These are phyloP conservation scores for Botia almorhae DNA, from an alignment of 2,797 vertebrate species.

Conservation along the genomic window DNA sequence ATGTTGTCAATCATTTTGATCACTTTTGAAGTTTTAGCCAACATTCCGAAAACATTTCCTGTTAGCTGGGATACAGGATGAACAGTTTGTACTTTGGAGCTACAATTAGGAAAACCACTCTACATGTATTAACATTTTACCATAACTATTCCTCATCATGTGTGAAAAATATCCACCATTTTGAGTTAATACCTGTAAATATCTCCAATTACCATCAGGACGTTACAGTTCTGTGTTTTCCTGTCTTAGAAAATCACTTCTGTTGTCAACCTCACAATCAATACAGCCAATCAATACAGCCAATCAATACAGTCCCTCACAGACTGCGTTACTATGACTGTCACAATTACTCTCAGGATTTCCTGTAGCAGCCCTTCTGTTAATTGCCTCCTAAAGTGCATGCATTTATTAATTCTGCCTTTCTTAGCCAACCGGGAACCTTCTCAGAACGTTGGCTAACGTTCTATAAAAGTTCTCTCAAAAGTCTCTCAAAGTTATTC, in stretches of 20 bases:
- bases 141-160: not conserved
- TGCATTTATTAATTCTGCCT: slow-evolving; percentile 10
- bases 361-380: slow-evolving; percentile 20
- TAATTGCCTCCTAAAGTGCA: slow-evolving; percentile 5
- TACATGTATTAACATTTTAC: not conserved
- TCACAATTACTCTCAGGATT: slow-evolving; percentile 20
- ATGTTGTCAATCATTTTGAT: too few relatives aligned
- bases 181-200: slow-evolving; percentile 29
- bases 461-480: too few relatives aligned
- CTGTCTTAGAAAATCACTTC: slow-evolving; percentile 59
- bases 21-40: too few relatives aligned
- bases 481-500: too few relatives aligned
- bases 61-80: not conserved
- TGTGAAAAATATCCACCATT: slow-evolving; percentile 18
- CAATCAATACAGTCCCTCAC: slow-evolving; percentile 59
- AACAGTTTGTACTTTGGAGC: slow-evolving; percentile 24
- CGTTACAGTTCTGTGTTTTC: slow-evolving; percentile 46
- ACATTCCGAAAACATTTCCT: too few relatives aligned
- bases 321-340: slow-evolving; percentile 46
- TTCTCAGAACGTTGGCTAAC: too few relatives aligned
- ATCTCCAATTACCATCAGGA: slow-evolving; percentile 39
- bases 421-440: too few relatives aligned
- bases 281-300: slow-evolving; percentile 59
- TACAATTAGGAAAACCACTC: not conserved
- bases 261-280: slow-evolving; percentile 62